Evolutionary conservation across 2,113 vertebrate genomes (phyloP), one percentile per base, ranked within the genome.

Genomic region (Setophaga kirtlandii): DNA sequence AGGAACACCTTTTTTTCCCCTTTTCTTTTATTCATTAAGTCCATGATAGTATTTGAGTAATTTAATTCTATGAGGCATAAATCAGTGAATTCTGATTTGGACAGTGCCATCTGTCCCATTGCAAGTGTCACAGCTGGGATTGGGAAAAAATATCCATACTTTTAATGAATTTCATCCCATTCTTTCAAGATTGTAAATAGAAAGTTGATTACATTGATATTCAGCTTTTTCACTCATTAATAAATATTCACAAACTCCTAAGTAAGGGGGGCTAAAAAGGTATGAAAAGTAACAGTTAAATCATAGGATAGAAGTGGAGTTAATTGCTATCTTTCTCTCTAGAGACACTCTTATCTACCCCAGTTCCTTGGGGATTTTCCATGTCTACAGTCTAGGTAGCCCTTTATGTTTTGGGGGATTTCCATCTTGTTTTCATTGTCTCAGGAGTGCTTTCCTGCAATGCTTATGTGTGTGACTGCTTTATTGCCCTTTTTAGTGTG

Each of bases 81-180:
- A 95, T 67, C 24, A 71, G 56, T 64, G n/a, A 52, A 63, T 88
- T 74, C 44, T 96, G 18, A 24, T 94, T 63, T 95, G 93, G 53
- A 59, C 28, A 78, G n/a, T 58, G 71, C 64, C 76, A 86, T 91
- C 71, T 94, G 85, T 93, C 76, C 73, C 44, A 58, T 37, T 62
- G 47, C 52, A 90, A 90, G 31, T 56, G 53, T 86, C 68, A 70
- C 90, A 93, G 33, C 56, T 88, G 71, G 12, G n/a, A 64, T 3
- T 59, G 35, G 28, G 52, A 23, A 68, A 86, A 62, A 53, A 91
- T 39, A 77, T 35, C 30, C 13, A 4, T 74, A 50, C 56, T 64
- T 85, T 71, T 17, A 55, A 71, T 83, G 55, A 55, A 52, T 16
- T 23, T 75, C n/a, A 3, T 81, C 15, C 6, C 9, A 59, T 27